phyloP scores from a whole-genome alignment of 53 echinoderm and acorn worm genomes.

The Henricia sp. region DNA sequence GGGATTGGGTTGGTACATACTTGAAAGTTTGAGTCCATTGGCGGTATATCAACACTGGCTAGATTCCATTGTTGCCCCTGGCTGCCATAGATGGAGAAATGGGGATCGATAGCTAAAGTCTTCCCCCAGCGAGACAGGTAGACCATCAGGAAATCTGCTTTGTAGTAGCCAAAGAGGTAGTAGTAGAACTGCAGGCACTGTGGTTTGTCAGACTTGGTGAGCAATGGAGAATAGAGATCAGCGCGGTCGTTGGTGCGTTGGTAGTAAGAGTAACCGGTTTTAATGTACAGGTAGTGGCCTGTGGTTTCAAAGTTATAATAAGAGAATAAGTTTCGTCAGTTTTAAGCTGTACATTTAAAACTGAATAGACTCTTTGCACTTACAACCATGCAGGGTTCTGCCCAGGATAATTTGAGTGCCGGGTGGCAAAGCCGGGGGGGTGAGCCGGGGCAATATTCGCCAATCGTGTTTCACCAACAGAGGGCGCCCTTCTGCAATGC shows the following conservation, averaged over 20 bases:
- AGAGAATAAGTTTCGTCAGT: no score
- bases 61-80: conserved; percentile 47
- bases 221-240: conserved; percentile 64
- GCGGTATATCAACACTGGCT: conserved; percentile 37
- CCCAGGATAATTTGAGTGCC: no score
- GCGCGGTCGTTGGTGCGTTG: conserved; percentile 50
- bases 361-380: no score
- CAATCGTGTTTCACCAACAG: no score
- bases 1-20: no score
- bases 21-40: conserved; percentile 48
- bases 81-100: conserved; percentile 42
- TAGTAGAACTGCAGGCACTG: conserved; percentile 73
- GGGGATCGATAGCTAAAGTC: conserved; percentile 45
- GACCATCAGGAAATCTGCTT: conserved; percentile 28
- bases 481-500: no score
- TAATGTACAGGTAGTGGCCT: conserved; percentile 63
- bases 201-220: conserved; percentile 31
- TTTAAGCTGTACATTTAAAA: no score
- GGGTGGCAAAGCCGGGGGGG: no score
- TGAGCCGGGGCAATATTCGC: no score
- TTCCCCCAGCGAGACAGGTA: conserved; percentile 35
- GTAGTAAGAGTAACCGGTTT: conserved; percentile 22
- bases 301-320: no score
- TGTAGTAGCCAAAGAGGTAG: conserved; percentile 50
- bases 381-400: no score